Conservation (phyloP, 2,797 vertebrate genomes). For the Platyrinchus mystaceus region DNA sequence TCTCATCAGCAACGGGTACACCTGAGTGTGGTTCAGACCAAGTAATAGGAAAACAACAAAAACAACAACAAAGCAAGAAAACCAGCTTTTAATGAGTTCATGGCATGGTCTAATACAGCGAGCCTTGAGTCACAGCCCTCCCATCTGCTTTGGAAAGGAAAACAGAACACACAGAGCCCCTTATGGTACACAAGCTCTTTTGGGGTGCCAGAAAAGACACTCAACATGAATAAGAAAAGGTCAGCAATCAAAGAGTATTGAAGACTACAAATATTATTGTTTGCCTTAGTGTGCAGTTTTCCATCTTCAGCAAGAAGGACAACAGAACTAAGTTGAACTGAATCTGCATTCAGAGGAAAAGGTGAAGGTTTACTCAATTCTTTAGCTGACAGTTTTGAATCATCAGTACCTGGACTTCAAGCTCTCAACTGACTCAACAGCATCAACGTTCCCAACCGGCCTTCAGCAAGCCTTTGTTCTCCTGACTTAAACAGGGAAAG, state of each 20-base stretch:
- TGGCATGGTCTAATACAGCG: accelerated
- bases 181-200: not conserved
- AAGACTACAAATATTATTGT: not conserved
- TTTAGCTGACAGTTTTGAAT: not conserved
- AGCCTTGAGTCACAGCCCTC: not conserved
- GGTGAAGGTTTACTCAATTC: not conserved
- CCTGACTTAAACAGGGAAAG: not conserved
- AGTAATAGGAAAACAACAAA: not conserved
- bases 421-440: not conserved
- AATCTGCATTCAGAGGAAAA: not conserved
- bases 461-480: not conserved
- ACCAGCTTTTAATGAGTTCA: not conserved
- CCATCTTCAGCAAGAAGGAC: not conserved
- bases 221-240: not conserved
- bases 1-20: accelerated
- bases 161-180: not conserved
- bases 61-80: not conserved
- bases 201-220: not conserved
- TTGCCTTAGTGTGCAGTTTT: not conserved
- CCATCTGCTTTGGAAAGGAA: not conserved
- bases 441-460: not conserved
- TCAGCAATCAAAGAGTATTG: not conserved
- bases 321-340: not conserved
- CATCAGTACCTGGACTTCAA: not conserved
- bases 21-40: accelerated